Percentiles rank a stretch among this genome's conserved stretches.
phyloP scores from a whole-genome alignment of 1,140 invertebrate species.

The Anastrepha ludens region DNA sequence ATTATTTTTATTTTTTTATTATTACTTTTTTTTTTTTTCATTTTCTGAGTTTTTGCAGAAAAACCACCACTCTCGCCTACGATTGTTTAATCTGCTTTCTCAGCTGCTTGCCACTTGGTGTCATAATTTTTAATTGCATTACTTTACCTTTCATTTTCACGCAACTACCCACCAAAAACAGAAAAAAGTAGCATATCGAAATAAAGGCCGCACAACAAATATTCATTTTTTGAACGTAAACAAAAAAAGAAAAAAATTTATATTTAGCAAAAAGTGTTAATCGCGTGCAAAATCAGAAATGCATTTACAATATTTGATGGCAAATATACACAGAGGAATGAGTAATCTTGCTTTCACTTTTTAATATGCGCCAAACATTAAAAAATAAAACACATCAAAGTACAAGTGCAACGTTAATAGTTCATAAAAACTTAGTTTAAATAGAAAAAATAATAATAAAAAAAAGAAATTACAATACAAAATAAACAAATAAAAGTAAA shows the following conservation, averaged over 20 bases:
- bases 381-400: neutral
- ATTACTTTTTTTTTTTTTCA: neutral
- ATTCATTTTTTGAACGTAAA: neutral
- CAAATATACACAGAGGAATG: neutral
- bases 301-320: neutral
- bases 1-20: neutral
- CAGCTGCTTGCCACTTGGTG: neutral
- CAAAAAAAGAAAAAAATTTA: neutral
- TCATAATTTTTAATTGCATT: conserved; percentile 49
- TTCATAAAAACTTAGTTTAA: neutral
- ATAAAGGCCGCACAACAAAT: conserved; percentile 20
- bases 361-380: neutral
- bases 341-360: conserved; percentile 26
- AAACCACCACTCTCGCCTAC: neutral
- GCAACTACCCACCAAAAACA: neutral
- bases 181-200: neutral
- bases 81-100: neutral
- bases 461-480: neutral
- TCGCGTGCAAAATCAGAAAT: conserved; percentile 40
- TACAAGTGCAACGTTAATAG: neutral
- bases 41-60: neutral
- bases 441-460: neutral
- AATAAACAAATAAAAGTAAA: conserved; percentile 1
- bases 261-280: conserved; percentile 23
- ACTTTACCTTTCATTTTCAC: conserved; percentile 41